A percentile compares a stretch with the other conserved stretches of the same genome.
Evolutionary conservation across 2,113 vertebrate genomes (phyloP).

Genomic region (Oreochromis spilurus): DNA sequence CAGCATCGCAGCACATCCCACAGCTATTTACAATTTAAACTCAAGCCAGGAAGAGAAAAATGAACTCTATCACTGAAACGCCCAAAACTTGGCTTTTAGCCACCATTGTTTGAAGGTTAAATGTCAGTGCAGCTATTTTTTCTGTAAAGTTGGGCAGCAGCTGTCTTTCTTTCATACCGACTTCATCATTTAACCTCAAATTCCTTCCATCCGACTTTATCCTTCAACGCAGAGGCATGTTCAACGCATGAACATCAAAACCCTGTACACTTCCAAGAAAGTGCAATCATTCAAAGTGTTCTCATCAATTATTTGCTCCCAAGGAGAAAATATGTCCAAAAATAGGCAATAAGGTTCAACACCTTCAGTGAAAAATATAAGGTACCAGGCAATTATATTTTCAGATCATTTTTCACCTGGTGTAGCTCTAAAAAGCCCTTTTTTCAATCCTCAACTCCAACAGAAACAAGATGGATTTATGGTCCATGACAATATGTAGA

Average conservation of each 20-base stretch:
- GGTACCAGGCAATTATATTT: neutral
- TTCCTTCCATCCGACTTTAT: neutral
- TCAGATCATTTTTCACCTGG: neutral
- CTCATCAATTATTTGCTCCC: neutral
- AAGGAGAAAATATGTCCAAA: neutral
- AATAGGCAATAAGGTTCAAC: neutral
- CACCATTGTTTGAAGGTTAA: neutral
- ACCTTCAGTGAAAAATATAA: neutral
- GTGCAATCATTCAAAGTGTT: neutral
- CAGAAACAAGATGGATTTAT: neutral
- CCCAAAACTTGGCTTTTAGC: neutral
- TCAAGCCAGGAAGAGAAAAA: neutral
- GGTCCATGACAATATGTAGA: neutral
- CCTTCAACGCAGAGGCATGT: neutral
- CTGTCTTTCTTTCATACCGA: neutral
- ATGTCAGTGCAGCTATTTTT: neutral
- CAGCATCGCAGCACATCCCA: neutral
- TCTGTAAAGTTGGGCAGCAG: neutral
- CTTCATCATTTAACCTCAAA: neutral
- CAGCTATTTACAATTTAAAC: neutral
- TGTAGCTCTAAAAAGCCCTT: neutral
- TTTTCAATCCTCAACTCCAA: neutral
- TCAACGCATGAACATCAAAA: neutral
- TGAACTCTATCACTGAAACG: neutral
- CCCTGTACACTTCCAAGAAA: neutral